Evolutionary conservation across 2,113 vertebrate species (phyloP).

Genomic region (Zosterops pallidus): DNA sequence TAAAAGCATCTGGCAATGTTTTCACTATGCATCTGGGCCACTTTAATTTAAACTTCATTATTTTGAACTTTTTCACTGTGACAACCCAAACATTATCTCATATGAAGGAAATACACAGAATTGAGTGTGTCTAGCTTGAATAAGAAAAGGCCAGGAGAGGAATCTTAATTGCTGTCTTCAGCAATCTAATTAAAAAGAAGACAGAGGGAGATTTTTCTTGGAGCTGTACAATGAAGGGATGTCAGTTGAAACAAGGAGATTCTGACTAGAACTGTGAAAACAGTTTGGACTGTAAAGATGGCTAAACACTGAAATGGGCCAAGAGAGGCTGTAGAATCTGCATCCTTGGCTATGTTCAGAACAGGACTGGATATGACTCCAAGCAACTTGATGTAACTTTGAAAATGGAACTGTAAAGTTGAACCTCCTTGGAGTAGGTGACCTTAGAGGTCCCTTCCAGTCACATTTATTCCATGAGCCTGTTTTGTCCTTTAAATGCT

Average conservation of each 20-base stretch:
- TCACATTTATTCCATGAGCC: background rate
- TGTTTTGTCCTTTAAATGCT: background rate
- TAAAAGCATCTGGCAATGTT: background rate
- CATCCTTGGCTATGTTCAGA: background rate
- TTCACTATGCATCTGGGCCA: background rate
- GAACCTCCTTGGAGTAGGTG: background rate
- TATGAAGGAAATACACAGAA: background rate
- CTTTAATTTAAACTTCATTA: background rate
- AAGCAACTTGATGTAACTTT: background rate
- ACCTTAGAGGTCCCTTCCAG: background rate
- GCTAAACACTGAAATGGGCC: background rate
- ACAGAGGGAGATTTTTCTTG: background rate
- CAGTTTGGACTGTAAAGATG: background rate
- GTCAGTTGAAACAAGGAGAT: background rate
- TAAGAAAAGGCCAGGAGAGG: background rate
- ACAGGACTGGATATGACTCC: background rate
- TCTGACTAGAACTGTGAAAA: background rate
- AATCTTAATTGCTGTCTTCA: background rate
- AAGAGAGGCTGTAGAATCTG: background rate
- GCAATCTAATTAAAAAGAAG: background rate
- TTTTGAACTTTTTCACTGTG: background rate
- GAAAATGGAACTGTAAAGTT: background rate
- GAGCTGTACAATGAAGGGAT: background rate
- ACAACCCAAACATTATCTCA: background rate
- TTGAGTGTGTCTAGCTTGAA: background rate